Evolutionary conservation across 1,140 invertebrate genomes (phyloP).

Genomic region (Copidosoma floridanum): DNA sequence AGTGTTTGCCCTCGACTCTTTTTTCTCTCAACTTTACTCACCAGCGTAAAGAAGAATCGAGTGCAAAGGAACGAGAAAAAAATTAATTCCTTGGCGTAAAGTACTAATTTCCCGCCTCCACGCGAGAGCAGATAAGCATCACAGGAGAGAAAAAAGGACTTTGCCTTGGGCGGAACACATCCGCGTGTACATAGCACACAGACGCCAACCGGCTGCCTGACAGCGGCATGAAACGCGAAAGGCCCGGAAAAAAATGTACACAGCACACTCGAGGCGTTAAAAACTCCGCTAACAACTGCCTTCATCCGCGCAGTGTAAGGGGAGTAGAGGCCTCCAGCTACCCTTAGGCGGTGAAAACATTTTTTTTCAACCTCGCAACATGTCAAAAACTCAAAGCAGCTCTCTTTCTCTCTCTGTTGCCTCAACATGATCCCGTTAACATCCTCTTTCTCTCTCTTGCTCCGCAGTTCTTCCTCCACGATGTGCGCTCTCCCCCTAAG

Average conservation of each 20-base stretch:
- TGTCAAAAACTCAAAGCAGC: conserved; percentile 8
- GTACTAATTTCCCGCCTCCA: conserved; percentile 12
- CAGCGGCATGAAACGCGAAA: background rate
- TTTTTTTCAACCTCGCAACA: conserved; percentile 10
- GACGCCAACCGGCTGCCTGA: too few relatives aligned
- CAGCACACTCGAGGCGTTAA: conserved; percentile 17
- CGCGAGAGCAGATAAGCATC: background rate
- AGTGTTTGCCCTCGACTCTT: too few relatives aligned
- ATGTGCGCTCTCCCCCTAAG: background rate
- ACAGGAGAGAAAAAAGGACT: too few relatives aligned
- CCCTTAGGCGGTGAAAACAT: too few relatives aligned
- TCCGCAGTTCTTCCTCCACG: background rate
- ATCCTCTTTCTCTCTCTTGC: background rate
- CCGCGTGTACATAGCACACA: too few relatives aligned
- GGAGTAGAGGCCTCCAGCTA: too few relatives aligned
- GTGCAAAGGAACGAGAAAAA: background rate
- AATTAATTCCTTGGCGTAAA: conserved; percentile 9
- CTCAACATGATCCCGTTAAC: background rate
- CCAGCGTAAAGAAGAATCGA: too few relatives aligned
- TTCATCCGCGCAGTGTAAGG: too few relatives aligned
- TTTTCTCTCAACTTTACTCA: too few relatives aligned
- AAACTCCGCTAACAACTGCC: conserved; percentile 12
- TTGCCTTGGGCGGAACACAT: too few relatives aligned
- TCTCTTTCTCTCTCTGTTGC: background rate
- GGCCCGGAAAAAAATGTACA: conserved; percentile 12